Percentiles rank a stretch among this genome's conserved stretches.
phyloP scores from a whole-genome alignment of 2,888 invertebrate genomes.

The Amphimallon solstitiale region DNA sequence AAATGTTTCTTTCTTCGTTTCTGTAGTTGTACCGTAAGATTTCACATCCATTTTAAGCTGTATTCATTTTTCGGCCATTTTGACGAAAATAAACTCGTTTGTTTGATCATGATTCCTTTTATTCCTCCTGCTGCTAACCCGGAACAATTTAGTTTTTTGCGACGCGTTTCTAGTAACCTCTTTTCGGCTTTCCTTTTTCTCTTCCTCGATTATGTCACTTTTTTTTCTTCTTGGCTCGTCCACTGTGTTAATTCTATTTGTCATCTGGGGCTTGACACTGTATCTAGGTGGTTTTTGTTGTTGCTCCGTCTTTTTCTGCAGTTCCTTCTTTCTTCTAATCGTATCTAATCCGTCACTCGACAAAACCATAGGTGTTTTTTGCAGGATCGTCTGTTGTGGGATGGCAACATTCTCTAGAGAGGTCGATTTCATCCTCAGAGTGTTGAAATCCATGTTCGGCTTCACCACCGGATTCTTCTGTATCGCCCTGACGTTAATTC shows the following conservation, averaged over 20 bases:
- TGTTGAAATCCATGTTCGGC: constrained; percentile 33
- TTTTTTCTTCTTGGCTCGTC: not conserved
- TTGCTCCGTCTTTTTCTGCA: not conserved
- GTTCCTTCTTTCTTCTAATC: constrained; percentile 17
- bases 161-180: not conserved
- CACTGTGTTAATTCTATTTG: not conserved
- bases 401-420: constrained; percentile 18
- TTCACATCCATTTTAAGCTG: constrained; percentile 1
- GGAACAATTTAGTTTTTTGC: constrained; percentile 18
- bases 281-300: not conserved
- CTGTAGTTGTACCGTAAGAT: no score
- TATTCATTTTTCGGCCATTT: constrained; percentile 19
- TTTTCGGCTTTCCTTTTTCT: not conserved
- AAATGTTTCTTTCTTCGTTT: no score
- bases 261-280: not conserved
- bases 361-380: constrained; percentile 9
- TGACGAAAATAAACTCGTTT: constrained; percentile 34
- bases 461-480: constrained; percentile 3
- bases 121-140: constrained; percentile 24
- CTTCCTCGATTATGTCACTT: not conserved
- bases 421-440: constrained; percentile 26
- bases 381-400: constrained; percentile 3
- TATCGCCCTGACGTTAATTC: constrained; percentile 21
- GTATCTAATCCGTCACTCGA: constrained; percentile 32
- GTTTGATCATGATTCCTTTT: constrained; percentile 15